phyloP scores from a whole-genome alignment of 1,140 invertebrate genomes.

The Bicyclus anynana region DNA sequence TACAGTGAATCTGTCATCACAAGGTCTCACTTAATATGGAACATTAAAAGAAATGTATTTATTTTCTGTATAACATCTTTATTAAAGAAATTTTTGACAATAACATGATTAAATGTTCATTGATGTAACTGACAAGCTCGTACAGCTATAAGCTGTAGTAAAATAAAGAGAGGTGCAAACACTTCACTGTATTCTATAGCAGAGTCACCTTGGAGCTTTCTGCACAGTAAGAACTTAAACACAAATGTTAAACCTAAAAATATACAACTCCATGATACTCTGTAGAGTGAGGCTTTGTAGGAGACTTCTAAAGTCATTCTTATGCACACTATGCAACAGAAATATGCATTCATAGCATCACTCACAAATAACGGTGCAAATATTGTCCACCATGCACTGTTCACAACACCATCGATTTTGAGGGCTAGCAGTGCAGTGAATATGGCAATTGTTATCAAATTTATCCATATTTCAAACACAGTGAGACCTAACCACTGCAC shows the following conservation, averaged over 20 bases:
- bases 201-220: conserved; percentile 89
- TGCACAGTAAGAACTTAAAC: conserved; percentile 95
- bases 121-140: conserved; percentile 92
- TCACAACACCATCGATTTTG: conserved; percentile 82
- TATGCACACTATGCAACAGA: conserved; percentile 95
- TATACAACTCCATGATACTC: conserved; percentile 91
- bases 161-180: conserved; percentile 93
- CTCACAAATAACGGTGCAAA: conserved; percentile 94
- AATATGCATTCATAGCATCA: conserved; percentile 95
- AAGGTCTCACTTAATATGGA: not conserved
- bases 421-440: conserved; percentile 91
- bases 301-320: conserved; percentile 91
- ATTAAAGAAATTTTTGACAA: not conserved
- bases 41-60: not conserved
- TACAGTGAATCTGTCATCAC: no score
- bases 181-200: conserved; percentile 94
- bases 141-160: conserved; percentile 92
- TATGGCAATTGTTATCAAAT: conserved; percentile 88
- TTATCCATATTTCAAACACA: conserved; percentile 95
- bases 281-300: conserved; percentile 86
- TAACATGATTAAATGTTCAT: conserved; percentile 56
- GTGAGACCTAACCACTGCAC: conserved; percentile 92
- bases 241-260: conserved; percentile 91
- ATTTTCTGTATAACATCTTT: not conserved
- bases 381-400: conserved; percentile 88